Evolutionary conservation across 2,113 vertebrate genomes (phyloP), one percentile per base, ranked within the genome.

Genomic region (Tamias sibiricus): DNA sequence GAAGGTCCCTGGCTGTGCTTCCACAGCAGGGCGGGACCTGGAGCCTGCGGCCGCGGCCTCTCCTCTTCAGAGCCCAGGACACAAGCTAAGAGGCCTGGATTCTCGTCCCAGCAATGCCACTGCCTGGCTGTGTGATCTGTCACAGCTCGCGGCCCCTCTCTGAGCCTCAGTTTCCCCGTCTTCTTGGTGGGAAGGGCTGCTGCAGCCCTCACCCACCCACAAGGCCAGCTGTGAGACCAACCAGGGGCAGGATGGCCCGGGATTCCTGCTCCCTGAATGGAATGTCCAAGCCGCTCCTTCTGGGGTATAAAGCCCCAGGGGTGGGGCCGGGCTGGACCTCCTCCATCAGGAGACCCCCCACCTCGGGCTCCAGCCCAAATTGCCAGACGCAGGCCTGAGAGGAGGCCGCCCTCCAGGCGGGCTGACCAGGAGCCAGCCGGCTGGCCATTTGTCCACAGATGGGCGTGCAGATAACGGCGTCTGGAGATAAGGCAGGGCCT

Each of bases 391-490:
- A 91, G 91, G 74, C 71, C 91, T 96, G 92, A 87, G 93, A 94
- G 83, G 91, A 91, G 94, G 79, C 88, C 40, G 19, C 87, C 87
- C 93, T 94, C 75, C 84, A 68, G 93, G 92, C 72, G 9, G 93
- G 93, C 92, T 97, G 97, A 97, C 94, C 97, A 97, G 98, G 98
- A 97, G 98, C 97, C 97, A 97, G 97, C 64, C 92, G 72, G 97
- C 96, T 82, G 95, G 97, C 97, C 98, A 98, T 98, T 98, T 97
- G 98, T 98, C 97, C 98, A 62, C 96, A 98, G 97, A 98, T 98
- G 97, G 96, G 96, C 66, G 87, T 95, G 94, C 80, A 97, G 97
- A 98, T 98, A 97, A 97, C 94, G 83, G 85, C 44, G 97, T 98
- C 97, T 98, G 97, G 95, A 97, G 97, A 98, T 98, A 98, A 97